These are phyloP conservation scores for Podotricha telesiphe DNA, from an alignment of 2,888 invertebrate genomes.

Conservation along the genomic window DNA sequence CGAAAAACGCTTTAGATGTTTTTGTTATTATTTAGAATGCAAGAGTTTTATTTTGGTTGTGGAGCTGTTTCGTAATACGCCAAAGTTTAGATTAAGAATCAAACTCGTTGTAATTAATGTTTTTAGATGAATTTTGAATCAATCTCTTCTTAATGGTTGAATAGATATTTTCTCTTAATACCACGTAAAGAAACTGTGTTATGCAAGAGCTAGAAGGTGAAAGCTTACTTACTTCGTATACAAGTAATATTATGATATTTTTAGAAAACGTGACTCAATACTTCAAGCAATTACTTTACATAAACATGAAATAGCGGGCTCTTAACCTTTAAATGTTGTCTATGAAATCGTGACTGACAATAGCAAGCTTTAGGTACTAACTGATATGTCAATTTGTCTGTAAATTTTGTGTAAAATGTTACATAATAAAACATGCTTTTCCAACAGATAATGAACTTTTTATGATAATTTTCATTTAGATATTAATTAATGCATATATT, in stretches of 20 bases:
- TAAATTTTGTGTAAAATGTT: not conserved
- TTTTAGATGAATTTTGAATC: not conserved
- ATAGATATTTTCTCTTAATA: slow-evolving; percentile 1
- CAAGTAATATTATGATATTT: slow-evolving; percentile 3
- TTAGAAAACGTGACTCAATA: slow-evolving; percentile 18
- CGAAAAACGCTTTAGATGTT: not conserved
- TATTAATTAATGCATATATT: not conserved
- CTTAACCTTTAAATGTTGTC: slow-evolving; percentile 38
- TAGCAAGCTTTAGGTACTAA: slow-evolving; percentile 25
- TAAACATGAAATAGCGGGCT: slow-evolving; percentile 29
- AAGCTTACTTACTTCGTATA: not conserved
- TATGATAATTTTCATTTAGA: not conserved
- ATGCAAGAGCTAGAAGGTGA: not conserved
- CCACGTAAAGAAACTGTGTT: not conserved
- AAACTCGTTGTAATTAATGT: not conserved
- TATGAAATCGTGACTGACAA: slow-evolving; percentile 35
- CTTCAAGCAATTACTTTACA: slow-evolving; percentile 21
- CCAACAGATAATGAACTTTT: not conserved
- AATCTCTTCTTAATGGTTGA: not conserved
- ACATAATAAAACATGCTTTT: not conserved
- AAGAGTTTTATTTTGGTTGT: not conserved
- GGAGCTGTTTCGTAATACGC: not conserved
- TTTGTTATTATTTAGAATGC: not conserved
- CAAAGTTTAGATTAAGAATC: not conserved
- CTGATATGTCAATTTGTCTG: not conserved